These are phyloP conservation scores for Chloroclysta siterata DNA, from an alignment of 2,888 invertebrate species.

Conservation along the genomic window DNA sequence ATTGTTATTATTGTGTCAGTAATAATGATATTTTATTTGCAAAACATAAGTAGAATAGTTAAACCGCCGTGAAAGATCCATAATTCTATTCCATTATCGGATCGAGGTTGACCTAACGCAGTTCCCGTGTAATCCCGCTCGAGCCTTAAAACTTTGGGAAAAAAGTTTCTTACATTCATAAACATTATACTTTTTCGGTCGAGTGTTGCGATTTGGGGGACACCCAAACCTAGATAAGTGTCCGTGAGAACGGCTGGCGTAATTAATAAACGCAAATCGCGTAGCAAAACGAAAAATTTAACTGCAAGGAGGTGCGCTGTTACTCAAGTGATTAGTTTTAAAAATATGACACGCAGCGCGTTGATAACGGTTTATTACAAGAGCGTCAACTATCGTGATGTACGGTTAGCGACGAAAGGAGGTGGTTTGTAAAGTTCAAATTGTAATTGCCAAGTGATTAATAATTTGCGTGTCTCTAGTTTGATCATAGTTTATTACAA, in stretches of 20 bases:
- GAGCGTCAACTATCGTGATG: no score
- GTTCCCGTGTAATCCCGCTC: slow-evolving; percentile 76
- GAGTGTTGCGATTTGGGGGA: slow-evolving; percentile 51
- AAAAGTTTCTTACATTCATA: slow-evolving; percentile 77
- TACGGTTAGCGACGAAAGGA: no score
- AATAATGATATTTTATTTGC: no score
- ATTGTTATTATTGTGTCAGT: no score
- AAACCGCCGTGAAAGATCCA: slow-evolving; percentile 60
- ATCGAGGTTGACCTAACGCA: slow-evolving; percentile 73
- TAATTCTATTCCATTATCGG: slow-evolving; percentile 71
- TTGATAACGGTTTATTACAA: no score
- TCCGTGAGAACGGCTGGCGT: background rate
- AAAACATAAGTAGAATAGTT: no score
- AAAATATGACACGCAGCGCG: no score
- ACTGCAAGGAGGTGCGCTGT: background rate
- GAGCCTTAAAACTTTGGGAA: slow-evolving; percentile 69
- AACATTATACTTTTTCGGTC: slow-evolving; percentile 74
- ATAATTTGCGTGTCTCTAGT: no score
- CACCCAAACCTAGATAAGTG: slow-evolving; percentile 36
- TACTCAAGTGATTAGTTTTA: no score
- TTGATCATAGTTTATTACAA: no score
- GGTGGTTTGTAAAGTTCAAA: no score
- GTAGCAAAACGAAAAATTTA: background rate
- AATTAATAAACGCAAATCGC: background rate
- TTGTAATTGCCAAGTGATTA: no score